Percentiles rank a stretch among this genome's conserved stretches.
phyloP scores from a whole-genome alignment of 2,888 invertebrate species.

The Eupithecia dodoneata region DNA sequence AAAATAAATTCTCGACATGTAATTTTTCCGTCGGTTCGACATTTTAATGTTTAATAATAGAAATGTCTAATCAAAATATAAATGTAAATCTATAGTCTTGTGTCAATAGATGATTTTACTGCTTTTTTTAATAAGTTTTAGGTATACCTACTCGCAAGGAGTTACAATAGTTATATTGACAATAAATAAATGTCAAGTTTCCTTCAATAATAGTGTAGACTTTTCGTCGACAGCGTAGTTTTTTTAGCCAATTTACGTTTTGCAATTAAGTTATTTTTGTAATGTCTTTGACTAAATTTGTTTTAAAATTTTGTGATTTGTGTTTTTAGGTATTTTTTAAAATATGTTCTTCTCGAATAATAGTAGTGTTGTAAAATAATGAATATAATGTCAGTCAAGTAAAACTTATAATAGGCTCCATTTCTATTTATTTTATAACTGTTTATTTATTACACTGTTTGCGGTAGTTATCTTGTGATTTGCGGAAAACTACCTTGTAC shows the following conservation, averaged over 20 bases:
- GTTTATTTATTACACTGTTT: constrained; percentile 43
- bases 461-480: constrained; percentile 42
- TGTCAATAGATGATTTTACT: constrained; percentile 29
- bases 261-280: constrained; percentile 27
- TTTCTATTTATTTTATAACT: constrained; percentile 37
- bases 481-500: constrained; percentile 48
- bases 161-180: constrained; percentile 36
- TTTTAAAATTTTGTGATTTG: constrained; percentile 40
- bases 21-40: constrained; percentile 41
- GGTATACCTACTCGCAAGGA: constrained; percentile 18
- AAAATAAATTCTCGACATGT: constrained; percentile 48
- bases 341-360: constrained; percentile 45
- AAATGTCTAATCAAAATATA: constrained; percentile 36
- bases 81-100: constrained; percentile 30
- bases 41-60: constrained; percentile 31
- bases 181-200: constrained; percentile 36
- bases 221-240: constrained; percentile 21
- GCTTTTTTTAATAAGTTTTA: constrained; percentile 31
- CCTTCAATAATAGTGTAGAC: constrained; percentile 23
- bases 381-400: constrained; percentile 45
- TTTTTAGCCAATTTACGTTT: constrained; percentile 25
- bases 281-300: constrained; percentile 36
- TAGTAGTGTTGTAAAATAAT: constrained; percentile 44
- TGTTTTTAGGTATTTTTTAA: constrained; percentile 36
- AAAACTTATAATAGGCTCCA: constrained; percentile 36